These are phyloP conservation scores for Mesoclemmys tuberculata DNA, from an alignment of 2,113 vertebrate genomes.

Conservation along the genomic window DNA sequence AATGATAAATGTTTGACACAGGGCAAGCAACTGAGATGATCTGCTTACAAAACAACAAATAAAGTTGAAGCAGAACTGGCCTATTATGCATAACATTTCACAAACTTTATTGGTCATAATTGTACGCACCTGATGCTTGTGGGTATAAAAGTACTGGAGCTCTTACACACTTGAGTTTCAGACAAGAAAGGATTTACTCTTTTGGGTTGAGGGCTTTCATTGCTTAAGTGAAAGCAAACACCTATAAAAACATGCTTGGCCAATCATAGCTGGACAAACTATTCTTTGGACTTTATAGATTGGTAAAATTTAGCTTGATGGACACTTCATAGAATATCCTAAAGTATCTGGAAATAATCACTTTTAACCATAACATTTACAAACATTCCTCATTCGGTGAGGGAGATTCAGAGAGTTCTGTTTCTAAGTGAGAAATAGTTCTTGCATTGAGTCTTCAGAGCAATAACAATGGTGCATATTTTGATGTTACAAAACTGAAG, in stretches of 20 bases:
- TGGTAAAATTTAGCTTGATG: not conserved
- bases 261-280: not conserved
- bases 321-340: not conserved
- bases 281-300: not conserved
- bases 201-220: not conserved
- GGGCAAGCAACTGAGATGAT: not conserved
- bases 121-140: constrained; percentile 9
- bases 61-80: not conserved
- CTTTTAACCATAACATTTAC: not conserved
- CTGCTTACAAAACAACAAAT: not conserved
- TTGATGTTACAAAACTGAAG: not conserved
- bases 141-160: not conserved
- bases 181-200: not conserved
- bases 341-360: not conserved
- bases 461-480: not conserved
- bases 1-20: not conserved
- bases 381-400: not conserved
- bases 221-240: not conserved
- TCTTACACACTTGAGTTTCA: not conserved
- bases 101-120: not conserved
- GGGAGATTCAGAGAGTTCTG: rapidly evolving
- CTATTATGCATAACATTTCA: not conserved
- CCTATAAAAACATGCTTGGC: not conserved
- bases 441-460: not conserved
- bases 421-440: not conserved